Conservation (phyloP, 2,888 invertebrate species). For the Pachycephus smyrnensis region DNA sequence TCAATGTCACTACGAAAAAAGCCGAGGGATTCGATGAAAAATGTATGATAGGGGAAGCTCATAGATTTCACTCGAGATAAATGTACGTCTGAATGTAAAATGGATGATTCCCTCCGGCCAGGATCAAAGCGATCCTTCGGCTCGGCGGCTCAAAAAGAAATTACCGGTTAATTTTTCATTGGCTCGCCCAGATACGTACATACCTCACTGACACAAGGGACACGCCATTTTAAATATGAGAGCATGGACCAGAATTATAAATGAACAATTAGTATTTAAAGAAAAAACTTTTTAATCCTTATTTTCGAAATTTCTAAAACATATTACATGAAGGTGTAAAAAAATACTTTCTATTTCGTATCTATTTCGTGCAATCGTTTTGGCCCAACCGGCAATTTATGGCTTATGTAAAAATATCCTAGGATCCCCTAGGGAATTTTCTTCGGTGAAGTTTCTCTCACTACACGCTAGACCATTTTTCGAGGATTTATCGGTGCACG, state of each 20-base stretch:
- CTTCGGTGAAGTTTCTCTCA: not conserved
- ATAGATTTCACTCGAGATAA: conserved; percentile 14
- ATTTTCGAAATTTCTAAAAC: not conserved
- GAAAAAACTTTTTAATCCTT: not conserved
- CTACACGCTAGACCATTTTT: not conserved
- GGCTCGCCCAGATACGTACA: not conserved
- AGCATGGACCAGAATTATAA: not conserved
- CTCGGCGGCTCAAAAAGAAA: not conserved
- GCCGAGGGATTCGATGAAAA: conserved; percentile 1
- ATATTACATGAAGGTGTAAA: not conserved
- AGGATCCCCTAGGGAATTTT: not conserved
- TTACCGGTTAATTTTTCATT: conserved; percentile 2
- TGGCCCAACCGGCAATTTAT: not conserved
- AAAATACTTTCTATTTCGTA: not conserved
- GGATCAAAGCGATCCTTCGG: conserved; percentile 6
- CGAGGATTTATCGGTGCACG: not conserved
- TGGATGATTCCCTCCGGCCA: not conserved
- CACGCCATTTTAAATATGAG: not conserved
- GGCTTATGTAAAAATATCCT: not conserved
- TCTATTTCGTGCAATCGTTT: not conserved
- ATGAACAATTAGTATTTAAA: not conserved
- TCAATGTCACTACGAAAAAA: not conserved
- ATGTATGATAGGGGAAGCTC: conserved; percentile 15
- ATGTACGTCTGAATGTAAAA: conserved; percentile 8
- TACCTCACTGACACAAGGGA: not conserved